Evolutionary conservation across 2,797 vertebrate genomes (phyloP).

Genomic region (Lindbergichthys nudifrons): DNA sequence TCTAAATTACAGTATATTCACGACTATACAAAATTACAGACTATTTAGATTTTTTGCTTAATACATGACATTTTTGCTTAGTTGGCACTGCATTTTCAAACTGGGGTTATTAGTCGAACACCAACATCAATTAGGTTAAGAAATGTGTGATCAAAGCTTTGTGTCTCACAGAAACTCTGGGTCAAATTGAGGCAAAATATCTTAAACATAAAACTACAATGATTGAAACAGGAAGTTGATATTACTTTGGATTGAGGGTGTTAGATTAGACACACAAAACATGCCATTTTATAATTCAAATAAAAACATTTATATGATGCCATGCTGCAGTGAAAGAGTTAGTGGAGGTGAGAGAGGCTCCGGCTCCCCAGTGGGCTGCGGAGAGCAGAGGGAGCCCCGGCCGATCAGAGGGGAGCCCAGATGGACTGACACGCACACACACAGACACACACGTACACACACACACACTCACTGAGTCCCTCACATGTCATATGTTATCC

Average conservation of each 20-base stretch:
- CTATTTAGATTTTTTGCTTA: too few species aligned
- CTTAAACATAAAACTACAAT: not conserved
- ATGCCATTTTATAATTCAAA: not conserved
- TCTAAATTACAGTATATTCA: too few species aligned
- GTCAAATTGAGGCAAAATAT: not conserved
- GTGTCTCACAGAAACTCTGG: not conserved
- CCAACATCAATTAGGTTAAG: too few species aligned
- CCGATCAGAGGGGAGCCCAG: conserved; percentile 87
- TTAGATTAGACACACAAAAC: not conserved
- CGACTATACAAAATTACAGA: too few species aligned
- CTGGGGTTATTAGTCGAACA: too few species aligned
- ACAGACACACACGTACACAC: conserved; percentile 53
- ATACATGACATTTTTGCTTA: too few species aligned
- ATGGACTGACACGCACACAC: conserved; percentile 79
- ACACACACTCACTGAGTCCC: conserved; percentile 68
- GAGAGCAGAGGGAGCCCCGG: conserved; percentile 85
- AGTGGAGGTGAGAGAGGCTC: conserved; percentile 46
- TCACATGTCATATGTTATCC: conserved; percentile 91
- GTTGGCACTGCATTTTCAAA: too few species aligned
- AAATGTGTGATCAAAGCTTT: too few species aligned
- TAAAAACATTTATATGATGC: not conserved
- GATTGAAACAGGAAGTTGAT: not conserved
- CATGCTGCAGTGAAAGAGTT: not conserved
- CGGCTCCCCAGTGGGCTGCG: conserved; percentile 69
- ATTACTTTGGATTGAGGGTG: not conserved